A percentile compares a stretch with the other conserved stretches of the same genome.
Evolutionary conservation across 2,888 invertebrate species (phyloP).

Genomic region (Chaetogeoica ovagalla): DNA sequence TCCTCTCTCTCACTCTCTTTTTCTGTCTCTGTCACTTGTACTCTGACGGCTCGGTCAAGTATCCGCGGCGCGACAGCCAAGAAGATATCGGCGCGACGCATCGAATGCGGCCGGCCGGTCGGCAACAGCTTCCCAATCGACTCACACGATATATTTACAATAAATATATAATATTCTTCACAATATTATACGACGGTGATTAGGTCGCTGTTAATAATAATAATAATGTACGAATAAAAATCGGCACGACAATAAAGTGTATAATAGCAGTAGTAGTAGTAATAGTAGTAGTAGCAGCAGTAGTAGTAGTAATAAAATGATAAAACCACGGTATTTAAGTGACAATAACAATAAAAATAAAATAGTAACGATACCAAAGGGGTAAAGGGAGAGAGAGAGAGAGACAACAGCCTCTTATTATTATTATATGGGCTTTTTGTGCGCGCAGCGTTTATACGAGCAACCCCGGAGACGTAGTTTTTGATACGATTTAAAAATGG

Average conservation of each 20-base stretch:
- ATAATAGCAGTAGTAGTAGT: not conserved
- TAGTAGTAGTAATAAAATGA: not conserved
- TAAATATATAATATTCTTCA: too few species aligned
- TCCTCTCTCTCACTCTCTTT: too few species aligned
- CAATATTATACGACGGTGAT: not conserved
- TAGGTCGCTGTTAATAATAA: too few species aligned
- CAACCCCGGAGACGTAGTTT: not conserved
- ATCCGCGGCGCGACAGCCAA: too few species aligned
- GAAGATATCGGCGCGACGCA: too few species aligned
- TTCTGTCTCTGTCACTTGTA: too few species aligned
- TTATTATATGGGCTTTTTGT: not conserved
- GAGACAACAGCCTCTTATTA: not conserved
- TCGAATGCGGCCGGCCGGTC: too few species aligned
- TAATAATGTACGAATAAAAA: conserved; percentile 6
- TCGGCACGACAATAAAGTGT: not conserved
- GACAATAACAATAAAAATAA: conserved; percentile 46
- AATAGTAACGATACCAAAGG: conserved; percentile 20
- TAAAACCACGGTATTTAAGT: conserved; percentile 41
- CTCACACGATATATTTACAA: too few species aligned
- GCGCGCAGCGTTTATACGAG: conserved; percentile 18
- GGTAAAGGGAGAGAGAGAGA: conserved; percentile 6
- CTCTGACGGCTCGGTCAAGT: too few species aligned
- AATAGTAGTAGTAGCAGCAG: not conserved
- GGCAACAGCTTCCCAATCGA: too few species aligned
- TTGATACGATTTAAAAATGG: conserved; percentile 29